A percentile compares a stretch with the other conserved stretches of the same genome.
These are phyloP conservation scores for Lochmaea crataegi DNA, from an alignment of 2,888 invertebrate genomes.

Conservation along the genomic window DNA sequence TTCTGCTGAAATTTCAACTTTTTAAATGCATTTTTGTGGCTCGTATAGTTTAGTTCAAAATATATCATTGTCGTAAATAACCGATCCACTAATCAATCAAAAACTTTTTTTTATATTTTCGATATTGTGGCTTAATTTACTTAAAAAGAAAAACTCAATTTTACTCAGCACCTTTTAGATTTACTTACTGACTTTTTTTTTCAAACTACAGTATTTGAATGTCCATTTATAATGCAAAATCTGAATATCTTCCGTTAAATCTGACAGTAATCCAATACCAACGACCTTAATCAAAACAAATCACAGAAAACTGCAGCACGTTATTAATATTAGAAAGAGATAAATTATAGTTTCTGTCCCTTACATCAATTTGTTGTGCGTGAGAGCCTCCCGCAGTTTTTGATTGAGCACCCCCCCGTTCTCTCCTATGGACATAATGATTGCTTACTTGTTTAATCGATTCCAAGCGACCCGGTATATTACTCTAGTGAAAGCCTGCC, in stretches of 20 bases:
- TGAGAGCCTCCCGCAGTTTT: conserved; percentile 53
- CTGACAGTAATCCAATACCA: neutral
- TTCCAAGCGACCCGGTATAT: conserved; percentile 55
- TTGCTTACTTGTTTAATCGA: conserved; percentile 59
- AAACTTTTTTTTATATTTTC: too few relatives aligned
- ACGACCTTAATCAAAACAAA: conserved; percentile 22
- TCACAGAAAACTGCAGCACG: conserved; percentile 3
- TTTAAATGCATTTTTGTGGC: too few relatives aligned
- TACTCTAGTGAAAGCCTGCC: conserved; percentile 47
- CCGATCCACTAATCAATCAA: too few relatives aligned
- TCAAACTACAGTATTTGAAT: neutral
- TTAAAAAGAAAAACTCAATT: too few relatives aligned
- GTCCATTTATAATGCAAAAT: neutral
- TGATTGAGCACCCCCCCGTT: conserved; percentile 47
- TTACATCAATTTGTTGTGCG: conserved; percentile 44
- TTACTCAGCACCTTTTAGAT: too few relatives aligned
- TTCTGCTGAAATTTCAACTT: too few relatives aligned
- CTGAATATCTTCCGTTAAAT: neutral
- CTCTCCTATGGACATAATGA: conserved; percentile 52
- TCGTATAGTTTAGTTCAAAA: too few relatives aligned
- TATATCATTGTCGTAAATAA: too few relatives aligned
- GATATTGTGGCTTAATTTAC: too few relatives aligned
- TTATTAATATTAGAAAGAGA: conserved; percentile 34
- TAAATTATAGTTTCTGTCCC: conserved; percentile 35
- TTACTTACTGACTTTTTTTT: too few relatives aligned